phyloP scores from a whole-genome alignment of 2,888 invertebrate species.

The Cinara cedri region DNA sequence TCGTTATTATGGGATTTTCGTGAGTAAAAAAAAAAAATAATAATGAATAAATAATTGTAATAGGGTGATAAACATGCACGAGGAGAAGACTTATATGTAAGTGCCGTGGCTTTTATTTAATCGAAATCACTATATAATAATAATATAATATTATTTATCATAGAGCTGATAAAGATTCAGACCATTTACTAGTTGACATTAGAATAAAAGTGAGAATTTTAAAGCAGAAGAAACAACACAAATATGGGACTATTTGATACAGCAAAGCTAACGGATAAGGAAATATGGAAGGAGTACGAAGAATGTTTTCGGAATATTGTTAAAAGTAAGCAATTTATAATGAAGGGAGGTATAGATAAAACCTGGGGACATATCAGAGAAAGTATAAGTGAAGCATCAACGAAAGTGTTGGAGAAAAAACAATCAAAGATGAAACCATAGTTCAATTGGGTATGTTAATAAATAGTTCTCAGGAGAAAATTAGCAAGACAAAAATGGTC shows the following conservation, averaged over 20 bases:
- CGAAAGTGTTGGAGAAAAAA: constrained; percentile 8
- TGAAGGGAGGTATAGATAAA: constrained; percentile 14
- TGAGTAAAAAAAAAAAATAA: too few species aligned
- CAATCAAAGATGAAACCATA: not conserved
- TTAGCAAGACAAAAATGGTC: constrained; percentile 11
- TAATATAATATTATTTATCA: too few species aligned
- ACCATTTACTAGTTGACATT: not conserved
- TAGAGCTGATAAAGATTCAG: not conserved
- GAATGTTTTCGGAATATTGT: constrained; percentile 21
- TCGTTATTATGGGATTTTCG: too few species aligned
- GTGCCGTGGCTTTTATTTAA: too few species aligned
- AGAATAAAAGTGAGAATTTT: too few species aligned
- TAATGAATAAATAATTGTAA: too few species aligned
- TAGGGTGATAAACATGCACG: too few species aligned
- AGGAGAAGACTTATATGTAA: too few species aligned
- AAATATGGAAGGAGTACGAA: not conserved
- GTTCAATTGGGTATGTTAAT: constrained; percentile 10
- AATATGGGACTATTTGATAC: too few species aligned
- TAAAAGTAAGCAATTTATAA: constrained; percentile 6
- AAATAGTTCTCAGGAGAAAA: constrained; percentile 14
- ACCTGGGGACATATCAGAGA: constrained; percentile 5
- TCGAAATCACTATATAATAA: too few species aligned
- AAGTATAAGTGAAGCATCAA: constrained; percentile 22
- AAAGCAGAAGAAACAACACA: too few species aligned
- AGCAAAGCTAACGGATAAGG: too few species aligned